Percentiles rank a stretch among this genome's conserved stretches.
Conservation (phyloP, 2,113 vertebrate species). For the Melanerpes formicivorus region DNA sequence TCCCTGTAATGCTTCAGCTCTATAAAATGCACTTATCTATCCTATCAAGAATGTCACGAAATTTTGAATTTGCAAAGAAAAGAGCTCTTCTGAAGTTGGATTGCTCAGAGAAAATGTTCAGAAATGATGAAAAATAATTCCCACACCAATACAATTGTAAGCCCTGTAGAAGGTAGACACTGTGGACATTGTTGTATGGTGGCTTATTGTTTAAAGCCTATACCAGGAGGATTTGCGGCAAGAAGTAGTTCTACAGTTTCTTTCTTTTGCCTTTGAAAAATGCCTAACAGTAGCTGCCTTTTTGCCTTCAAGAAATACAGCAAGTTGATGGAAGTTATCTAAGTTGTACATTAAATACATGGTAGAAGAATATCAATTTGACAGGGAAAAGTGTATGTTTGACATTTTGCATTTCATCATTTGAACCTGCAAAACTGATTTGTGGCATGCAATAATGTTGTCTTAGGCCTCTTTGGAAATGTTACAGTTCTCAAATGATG, state of each 20-base stretch:
- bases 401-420: constrained; percentile 65
- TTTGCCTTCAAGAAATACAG: constrained; percentile 5
- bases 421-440: constrained; percentile 59
- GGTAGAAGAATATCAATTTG: constrained; percentile 52
- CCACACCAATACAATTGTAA: not conserved
- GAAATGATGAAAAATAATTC: not conserved
- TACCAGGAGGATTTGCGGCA: not conserved
- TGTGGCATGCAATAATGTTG: constrained; percentile 67
- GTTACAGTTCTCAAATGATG: constrained; percentile 52
- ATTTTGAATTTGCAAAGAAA: not conserved
- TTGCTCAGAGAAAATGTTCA: not conserved
- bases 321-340: constrained; percentile 29
- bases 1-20: not conserved
- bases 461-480: constrained; percentile 50
- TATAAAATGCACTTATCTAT: not conserved
- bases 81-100: not conserved
- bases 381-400: constrained; percentile 64
- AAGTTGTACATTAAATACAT: constrained; percentile 35
- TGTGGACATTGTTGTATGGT: not conserved
- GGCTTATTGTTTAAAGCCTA: not conserved
- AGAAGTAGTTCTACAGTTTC: not conserved
- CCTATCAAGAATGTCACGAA: not conserved
- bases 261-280: not conserved
- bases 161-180: not conserved
- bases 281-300: not conserved